Evolutionary conservation across 2,797 vertebrate species (phyloP).

Genomic region (Onychomys torridus): DNA sequence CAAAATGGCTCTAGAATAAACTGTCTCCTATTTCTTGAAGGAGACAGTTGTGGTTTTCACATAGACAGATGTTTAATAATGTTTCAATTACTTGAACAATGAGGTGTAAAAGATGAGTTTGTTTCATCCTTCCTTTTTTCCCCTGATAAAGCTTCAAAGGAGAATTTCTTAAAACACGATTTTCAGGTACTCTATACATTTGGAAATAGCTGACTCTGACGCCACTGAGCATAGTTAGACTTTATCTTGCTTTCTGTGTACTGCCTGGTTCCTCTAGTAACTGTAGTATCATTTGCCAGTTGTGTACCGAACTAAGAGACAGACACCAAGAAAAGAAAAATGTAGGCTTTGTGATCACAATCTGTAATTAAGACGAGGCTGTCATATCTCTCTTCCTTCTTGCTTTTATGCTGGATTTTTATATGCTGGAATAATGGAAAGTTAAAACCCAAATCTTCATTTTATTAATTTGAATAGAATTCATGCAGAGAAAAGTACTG

Average conservation of each 20-base stretch:
- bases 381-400: background rate
- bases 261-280: background rate
- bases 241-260: background rate
- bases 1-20: background rate
- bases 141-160: constrained; percentile 18
- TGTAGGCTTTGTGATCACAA: background rate
- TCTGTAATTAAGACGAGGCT: constrained; percentile 49
- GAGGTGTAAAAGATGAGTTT: background rate
- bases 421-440: constrained; percentile 21
- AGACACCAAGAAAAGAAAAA: background rate
- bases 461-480: constrained; percentile 56
- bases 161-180: constrained; percentile 26
- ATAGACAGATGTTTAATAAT: background rate
- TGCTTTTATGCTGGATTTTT: constrained; percentile 38
- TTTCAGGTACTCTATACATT: constrained; percentile 28
- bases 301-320: constrained; percentile 36
- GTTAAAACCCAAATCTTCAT: constrained; percentile 6
- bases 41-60: background rate
- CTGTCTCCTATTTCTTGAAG: background rate
- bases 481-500: constrained; percentile 30
- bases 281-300: constrained; percentile 32
- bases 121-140: background rate
- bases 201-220: constrained; percentile 22
- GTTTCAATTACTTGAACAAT: constrained; percentile 6
- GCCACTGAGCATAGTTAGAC: background rate